phyloP scores from a whole-genome alignment of 2,888 invertebrate genomes.

The Catocala sponsa region DNA sequence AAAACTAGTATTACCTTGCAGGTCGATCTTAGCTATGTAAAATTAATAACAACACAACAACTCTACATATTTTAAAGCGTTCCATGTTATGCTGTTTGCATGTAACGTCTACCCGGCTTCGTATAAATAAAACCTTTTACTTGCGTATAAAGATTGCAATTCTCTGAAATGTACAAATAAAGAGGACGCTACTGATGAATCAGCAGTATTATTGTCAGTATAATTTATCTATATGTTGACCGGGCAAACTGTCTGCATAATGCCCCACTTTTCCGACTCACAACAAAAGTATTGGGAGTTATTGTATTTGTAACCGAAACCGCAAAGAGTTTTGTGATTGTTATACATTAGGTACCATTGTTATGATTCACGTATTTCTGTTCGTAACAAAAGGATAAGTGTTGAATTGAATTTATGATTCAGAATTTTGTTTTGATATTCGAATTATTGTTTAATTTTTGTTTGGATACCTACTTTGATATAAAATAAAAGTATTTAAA shows the following conservation, averaged over 20 bases:
- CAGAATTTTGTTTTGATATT: not conserved
- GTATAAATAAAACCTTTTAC: too few relatives aligned
- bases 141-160: too few relatives aligned
- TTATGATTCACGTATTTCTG: not conserved
- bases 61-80: too few relatives aligned
- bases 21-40: too few relatives aligned
- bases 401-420: not conserved
- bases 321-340: constrained; percentile 1
- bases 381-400: not conserved
- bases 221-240: not conserved
- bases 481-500: too few relatives aligned
- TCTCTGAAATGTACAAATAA: too few relatives aligned
- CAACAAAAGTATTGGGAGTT: not conserved
- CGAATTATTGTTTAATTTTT: too few relatives aligned
- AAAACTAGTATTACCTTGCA: too few relatives aligned
- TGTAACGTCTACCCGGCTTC: too few relatives aligned
- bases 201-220: not conserved
- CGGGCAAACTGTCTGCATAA: not conserved
- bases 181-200: not conserved
- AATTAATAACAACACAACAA: too few relatives aligned
- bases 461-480: too few relatives aligned
- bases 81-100: too few relatives aligned
- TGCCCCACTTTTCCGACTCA: not conserved
- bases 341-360: not conserved
- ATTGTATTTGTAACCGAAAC: constrained; percentile 5